phyloP scores from a whole-genome alignment of 2,113 vertebrate genomes.

The Thomomys bottae region DNA sequence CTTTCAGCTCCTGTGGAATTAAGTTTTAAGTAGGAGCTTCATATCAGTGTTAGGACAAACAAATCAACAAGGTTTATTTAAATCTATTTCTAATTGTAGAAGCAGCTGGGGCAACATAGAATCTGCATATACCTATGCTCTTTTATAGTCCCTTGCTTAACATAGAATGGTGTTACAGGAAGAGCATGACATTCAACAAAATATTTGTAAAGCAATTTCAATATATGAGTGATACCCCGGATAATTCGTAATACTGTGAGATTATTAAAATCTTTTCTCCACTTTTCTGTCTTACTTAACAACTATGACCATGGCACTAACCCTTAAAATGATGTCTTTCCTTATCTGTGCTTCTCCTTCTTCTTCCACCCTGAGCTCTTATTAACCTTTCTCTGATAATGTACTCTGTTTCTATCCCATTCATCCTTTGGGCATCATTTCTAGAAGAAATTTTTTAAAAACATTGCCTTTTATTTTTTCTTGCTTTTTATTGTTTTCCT shows the following conservation, averaged over 20 bases:
- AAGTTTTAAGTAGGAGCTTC: not conserved
- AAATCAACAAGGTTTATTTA: not conserved
- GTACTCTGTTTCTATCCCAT: not conserved
- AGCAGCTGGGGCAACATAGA: not conserved
- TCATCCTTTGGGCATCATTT: not conserved
- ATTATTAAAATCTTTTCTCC: slow-evolving; percentile 47
- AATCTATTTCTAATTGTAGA: not conserved
- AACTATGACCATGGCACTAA: not conserved
- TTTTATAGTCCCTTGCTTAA: not conserved
- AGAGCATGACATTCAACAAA: not conserved
- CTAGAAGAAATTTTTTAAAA: not conserved
- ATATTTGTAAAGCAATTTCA: slow-evolving; percentile 55
- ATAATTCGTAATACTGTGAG: slow-evolving; percentile 10
- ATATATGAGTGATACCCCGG: slow-evolving; percentile 16
- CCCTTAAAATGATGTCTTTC: not conserved
- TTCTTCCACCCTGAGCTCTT: not conserved
- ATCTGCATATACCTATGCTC: not conserved
- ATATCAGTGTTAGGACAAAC: not conserved
- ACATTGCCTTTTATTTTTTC: too few relatives aligned
- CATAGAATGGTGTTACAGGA: not conserved
- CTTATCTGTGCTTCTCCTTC: not conserved
- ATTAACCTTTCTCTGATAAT: not conserved
- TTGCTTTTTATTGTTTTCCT: not conserved
- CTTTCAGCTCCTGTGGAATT: not conserved
- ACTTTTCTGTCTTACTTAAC: not conserved